Percentiles rank a stretch among this genome's conserved stretches.
phyloP scores from a whole-genome alignment of 2,888 invertebrate genomes.

The Eupithecia abbreviata region DNA sequence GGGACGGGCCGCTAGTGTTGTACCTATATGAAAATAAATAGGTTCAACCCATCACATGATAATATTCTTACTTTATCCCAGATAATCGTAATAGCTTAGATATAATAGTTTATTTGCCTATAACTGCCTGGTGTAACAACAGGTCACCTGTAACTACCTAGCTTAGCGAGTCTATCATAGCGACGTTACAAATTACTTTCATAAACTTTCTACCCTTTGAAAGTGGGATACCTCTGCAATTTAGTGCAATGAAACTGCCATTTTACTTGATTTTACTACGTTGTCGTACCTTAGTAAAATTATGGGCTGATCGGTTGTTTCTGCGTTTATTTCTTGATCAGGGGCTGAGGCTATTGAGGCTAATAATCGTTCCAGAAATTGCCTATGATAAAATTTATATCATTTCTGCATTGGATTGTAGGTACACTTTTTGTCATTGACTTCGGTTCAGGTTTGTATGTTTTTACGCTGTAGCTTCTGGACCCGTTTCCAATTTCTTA shows the following conservation, averaged over 20 bases:
- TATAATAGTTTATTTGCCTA: neutral
- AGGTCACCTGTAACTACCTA: conserved; percentile 3
- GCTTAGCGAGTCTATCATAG: conserved; percentile 4
- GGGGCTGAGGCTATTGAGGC: conserved; percentile 54
- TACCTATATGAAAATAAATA: neutral
- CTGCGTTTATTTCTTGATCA: conserved; percentile 45
- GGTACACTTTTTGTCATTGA: neutral
- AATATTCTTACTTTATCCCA: neutral
- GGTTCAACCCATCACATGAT: neutral
- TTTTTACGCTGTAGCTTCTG: neutral
- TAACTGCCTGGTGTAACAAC: neutral
- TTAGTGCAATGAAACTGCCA: conserved; percentile 49
- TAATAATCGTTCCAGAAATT: conserved; percentile 52
- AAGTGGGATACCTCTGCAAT: conserved; percentile 32
- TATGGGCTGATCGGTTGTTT: neutral
- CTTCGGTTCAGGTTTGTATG: neutral
- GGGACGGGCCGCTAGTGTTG: neutral
- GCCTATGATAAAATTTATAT: conserved; percentile 51
- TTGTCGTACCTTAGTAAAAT: neutral
- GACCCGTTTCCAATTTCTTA: neutral
- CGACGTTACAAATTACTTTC: conserved; percentile 17
- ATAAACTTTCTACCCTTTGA: conserved; percentile 31
- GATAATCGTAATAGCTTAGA: neutral
- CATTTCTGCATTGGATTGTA: conserved; percentile 43
- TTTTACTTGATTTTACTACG: conserved; percentile 41